A percentile compares a stretch with the other conserved stretches of the same genome.
Evolutionary conservation across 2,797 vertebrate genomes (phyloP).

Genomic region (Smutsia gigantea): DNA sequence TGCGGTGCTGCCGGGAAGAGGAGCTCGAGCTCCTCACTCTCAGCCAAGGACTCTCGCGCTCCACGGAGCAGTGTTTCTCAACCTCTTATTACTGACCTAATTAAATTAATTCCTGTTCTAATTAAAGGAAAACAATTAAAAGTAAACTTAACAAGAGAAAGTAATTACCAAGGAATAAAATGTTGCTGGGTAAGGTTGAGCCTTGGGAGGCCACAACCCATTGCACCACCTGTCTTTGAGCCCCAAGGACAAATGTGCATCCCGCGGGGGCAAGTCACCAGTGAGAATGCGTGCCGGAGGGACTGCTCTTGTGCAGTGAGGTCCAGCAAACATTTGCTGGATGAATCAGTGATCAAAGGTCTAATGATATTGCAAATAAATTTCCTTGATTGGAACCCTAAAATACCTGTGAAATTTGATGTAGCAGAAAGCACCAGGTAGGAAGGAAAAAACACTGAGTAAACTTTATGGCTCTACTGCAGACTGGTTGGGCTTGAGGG

Average conservation of each 20-base stretch:
- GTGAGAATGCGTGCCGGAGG: not conserved
- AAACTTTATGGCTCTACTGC: not conserved
- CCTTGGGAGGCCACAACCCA: not conserved
- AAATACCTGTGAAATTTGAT: not conserved
- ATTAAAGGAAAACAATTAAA: not conserved
- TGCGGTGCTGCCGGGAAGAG: not conserved
- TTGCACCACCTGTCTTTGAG: not conserved
- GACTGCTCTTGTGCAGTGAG: not conserved
- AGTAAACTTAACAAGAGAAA: conserved; percentile 2
- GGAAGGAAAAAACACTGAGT: not conserved
- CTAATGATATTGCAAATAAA: not conserved
- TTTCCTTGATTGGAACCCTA: conserved; percentile 23
- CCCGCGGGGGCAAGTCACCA: not conserved
- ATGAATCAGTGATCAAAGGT: not conserved
- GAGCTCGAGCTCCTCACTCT: not conserved
- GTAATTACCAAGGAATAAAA: conserved; percentile 42
- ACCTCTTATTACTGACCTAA: not conserved
- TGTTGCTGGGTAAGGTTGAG: not conserved
- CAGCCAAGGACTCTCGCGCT: not conserved
- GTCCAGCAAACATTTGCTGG: not conserved
- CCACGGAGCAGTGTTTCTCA: not conserved
- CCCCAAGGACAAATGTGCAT: not conserved
- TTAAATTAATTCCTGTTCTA: not conserved
- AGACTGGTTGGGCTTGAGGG: not conserved
- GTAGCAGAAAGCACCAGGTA: not conserved